A percentile compares a stretch with the other conserved stretches of the same genome.
Evolutionary conservation across 1,140 invertebrate species (phyloP).

Genomic region (Stegodyphus mimosarum): DNA sequence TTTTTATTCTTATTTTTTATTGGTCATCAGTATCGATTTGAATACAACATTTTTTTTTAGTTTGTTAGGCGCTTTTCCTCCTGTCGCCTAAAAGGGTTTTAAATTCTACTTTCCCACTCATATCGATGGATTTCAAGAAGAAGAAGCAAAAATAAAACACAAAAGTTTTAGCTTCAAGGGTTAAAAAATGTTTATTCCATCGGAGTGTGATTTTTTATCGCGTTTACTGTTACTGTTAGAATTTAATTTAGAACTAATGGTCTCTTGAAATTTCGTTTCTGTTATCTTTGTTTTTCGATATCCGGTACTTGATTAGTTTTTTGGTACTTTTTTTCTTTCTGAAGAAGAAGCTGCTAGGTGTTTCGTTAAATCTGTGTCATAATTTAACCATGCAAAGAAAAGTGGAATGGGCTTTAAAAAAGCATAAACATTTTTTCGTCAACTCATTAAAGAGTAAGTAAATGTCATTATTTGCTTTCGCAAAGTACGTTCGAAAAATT

Average conservation of each 20-base stretch:
- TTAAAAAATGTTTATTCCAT: slow-evolving; percentile 38
- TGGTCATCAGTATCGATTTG: slow-evolving; percentile 55
- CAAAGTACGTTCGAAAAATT: too few species aligned
- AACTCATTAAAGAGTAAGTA: too few species aligned
- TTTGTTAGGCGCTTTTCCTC: background rate
- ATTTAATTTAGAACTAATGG: slow-evolving; percentile 47
- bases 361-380: too few species aligned
- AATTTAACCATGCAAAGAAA: too few species aligned
- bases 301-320: background rate
- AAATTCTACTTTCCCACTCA: slow-evolving; percentile 46
- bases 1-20: slow-evolving; percentile 44
- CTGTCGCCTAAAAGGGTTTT: slow-evolving; percentile 32
- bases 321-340: too few species aligned
- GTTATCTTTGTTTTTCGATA: background rate
- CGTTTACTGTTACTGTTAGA: slow-evolving; percentile 1
- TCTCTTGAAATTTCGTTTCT: slow-evolving; percentile 20
- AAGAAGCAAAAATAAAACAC: background rate
- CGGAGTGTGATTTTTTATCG: background rate
- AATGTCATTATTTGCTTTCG: too few species aligned
- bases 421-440: too few species aligned
- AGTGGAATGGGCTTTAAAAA: too few species aligned
- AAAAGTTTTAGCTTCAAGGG: slow-evolving; percentile 2
- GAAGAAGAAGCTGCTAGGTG: too few species aligned
- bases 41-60: slow-evolving; percentile 18
- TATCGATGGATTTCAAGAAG: slow-evolving; percentile 5